Conservation (phyloP, 2,797 vertebrate genomes). For the Thunnus albacares region DNA sequence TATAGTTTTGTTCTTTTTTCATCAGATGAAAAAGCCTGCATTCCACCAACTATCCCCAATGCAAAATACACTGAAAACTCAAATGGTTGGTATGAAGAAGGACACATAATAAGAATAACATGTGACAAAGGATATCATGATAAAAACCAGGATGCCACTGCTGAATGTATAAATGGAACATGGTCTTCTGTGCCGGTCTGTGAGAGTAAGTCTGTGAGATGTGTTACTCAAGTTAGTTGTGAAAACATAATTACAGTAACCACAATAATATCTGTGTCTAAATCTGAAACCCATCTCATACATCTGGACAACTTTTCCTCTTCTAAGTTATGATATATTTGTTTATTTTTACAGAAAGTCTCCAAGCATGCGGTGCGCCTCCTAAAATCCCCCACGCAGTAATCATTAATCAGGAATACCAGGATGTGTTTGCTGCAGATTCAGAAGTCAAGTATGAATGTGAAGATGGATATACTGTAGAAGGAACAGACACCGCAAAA, state of each 20-base stretch:
- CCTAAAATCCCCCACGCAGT: conserved; percentile 45
- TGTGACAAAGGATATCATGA: conserved; percentile 51
- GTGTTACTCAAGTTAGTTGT: neutral
- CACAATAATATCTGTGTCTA: neutral
- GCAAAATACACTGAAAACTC: rapidly evolving
- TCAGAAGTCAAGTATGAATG: conserved; percentile 42
- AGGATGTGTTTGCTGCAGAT: conserved; percentile 33
- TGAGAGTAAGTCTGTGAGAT: conserved; percentile 60
- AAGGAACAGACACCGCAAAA: rapidly evolving
- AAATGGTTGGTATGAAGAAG: neutral
- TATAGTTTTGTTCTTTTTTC: neutral
- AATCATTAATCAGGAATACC: conserved; percentile 17
- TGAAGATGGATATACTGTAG: conserved; percentile 32
- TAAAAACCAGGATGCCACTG: rapidly evolving
- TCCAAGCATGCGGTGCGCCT: conserved; percentile 11
- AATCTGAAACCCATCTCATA: neutral
- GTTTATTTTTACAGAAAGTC: conserved; percentile 30
- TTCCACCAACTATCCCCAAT: conserved; percentile 46
- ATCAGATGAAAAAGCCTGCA: conserved; percentile 52
- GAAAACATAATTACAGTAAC: neutral
- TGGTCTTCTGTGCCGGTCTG: conserved; percentile 66
- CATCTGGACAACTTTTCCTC: neutral
- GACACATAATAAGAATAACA: rapidly evolving
- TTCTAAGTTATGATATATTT: neutral
- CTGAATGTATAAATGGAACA: conserved; percentile 25